Percentiles rank a stretch among this genome's conserved stretches.
Conservation (phyloP, 2,888 invertebrate species). For the Philonicus albiceps region DNA sequence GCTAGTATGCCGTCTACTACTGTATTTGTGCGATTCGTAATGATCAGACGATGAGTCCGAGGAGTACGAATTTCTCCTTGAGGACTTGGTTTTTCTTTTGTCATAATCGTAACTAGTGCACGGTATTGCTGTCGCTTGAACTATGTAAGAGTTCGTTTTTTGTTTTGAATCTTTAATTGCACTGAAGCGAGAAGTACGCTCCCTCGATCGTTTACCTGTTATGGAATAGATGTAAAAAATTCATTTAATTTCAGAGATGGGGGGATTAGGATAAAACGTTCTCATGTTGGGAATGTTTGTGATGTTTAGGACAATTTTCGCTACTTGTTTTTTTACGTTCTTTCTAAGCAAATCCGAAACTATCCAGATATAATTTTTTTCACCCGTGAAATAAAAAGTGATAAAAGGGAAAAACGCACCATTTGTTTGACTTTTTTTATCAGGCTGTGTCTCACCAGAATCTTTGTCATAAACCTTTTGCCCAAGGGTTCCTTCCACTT, state of each 20-base stretch:
- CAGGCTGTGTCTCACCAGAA: slow-evolving; percentile 56
- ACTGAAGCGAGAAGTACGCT: slow-evolving; percentile 61
- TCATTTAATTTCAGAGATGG: not conserved
- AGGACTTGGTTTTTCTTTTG: slow-evolving; percentile 25
- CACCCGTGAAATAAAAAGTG: slow-evolving; percentile 2
- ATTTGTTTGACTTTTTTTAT: slow-evolving; percentile 58
- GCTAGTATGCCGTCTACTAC: not conserved
- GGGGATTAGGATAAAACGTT: not conserved
- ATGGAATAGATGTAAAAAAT: slow-evolving; percentile 44
- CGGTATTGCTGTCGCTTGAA: slow-evolving; percentile 31
- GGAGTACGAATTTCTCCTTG: slow-evolving; percentile 5
- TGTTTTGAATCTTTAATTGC: slow-evolving; percentile 59
- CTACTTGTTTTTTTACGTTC: not conserved
- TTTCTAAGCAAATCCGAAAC: not conserved
- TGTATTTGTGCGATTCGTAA: slow-evolving; percentile 37
- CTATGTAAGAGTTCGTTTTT: slow-evolving; percentile 34
- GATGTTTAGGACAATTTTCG: not conserved
- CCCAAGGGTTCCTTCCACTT: slow-evolving; percentile 36
- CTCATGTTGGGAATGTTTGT: not conserved
- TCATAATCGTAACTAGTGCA: slow-evolving; percentile 42
- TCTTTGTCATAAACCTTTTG: slow-evolving; percentile 55
- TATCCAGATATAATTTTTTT: slow-evolving; percentile 23
- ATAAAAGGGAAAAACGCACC: slow-evolving; percentile 55
- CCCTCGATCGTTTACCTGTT: slow-evolving; percentile 59
- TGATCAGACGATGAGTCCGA: slow-evolving; percentile 44